A percentile compares a stretch with the other conserved stretches of the same genome.
phyloP scores from a whole-genome alignment of 53 echinoderm and acorn worm genomes.

The Henricia sp. region DNA sequence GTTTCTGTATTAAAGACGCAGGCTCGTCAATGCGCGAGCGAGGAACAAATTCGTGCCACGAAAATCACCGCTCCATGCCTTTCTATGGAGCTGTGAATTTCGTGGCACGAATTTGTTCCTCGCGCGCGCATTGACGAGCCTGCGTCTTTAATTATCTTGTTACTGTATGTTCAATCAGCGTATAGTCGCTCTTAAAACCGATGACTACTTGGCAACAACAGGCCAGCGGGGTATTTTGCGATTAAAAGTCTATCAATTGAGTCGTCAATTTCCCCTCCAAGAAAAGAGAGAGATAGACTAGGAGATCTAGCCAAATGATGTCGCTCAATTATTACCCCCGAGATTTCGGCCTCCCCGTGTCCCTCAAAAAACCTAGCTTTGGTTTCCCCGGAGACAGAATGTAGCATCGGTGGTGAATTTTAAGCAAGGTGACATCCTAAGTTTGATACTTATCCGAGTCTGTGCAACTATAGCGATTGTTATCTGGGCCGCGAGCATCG shows the following conservation, averaged over 20 bases:
- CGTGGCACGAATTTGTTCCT: too few relatives aligned
- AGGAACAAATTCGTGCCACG: too few relatives aligned
- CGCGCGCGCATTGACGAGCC: too few relatives aligned
- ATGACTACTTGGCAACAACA: neutral
- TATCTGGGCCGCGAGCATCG: slow-evolving; percentile 13
- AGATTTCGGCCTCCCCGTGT: slow-evolving; percentile 18
- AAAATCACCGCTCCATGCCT: too few relatives aligned
- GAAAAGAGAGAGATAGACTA: neutral
- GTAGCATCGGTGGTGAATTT: slow-evolving; percentile 24
- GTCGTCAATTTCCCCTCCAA: neutral
- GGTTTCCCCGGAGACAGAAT: slow-evolving; percentile 6
- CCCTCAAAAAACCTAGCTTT: neutral
- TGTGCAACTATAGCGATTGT: too few relatives aligned
- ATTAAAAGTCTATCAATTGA: slow-evolving; percentile 29
- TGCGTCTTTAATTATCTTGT: too few relatives aligned
- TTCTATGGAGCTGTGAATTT: too few relatives aligned
- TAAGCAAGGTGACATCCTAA: slow-evolving; percentile 44
- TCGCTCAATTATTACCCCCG: neutral
- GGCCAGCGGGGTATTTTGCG: slow-evolving; percentile 23
- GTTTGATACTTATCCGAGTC: too few relatives aligned
- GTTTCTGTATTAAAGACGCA: too few relatives aligned
- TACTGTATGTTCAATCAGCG: too few relatives aligned
- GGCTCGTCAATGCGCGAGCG: too few relatives aligned
- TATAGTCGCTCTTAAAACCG: too few relatives aligned
- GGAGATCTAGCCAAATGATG: slow-evolving; percentile 32